Evolutionary conservation across 2,888 invertebrate species (phyloP).

Genomic region (Caenorhabditis virilis): DNA sequence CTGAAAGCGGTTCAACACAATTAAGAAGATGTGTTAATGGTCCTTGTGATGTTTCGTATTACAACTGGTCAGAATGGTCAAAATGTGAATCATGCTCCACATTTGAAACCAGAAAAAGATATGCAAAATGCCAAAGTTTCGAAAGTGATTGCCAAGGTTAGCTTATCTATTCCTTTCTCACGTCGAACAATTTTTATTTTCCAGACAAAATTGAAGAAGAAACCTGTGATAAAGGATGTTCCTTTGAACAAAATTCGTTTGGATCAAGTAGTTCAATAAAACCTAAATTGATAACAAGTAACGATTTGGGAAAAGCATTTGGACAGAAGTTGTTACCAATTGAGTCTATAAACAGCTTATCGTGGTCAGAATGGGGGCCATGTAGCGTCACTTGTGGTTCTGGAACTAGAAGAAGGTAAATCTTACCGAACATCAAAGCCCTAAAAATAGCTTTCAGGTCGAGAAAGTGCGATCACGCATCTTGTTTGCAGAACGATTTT

Average conservation of each 20-base stretch:
- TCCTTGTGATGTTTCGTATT: constrained; percentile 42
- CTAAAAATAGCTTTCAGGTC: too few species aligned
- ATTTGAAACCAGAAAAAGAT: constrained; percentile 36
- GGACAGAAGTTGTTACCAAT: constrained; percentile 20
- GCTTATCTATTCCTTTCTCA: too few species aligned
- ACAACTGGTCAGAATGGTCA: constrained; percentile 77
- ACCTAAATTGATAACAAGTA: constrained; percentile 36
- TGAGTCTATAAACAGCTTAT: constrained; percentile 25
- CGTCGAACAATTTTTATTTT: not conserved
- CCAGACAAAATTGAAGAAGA: constrained; percentile 46
- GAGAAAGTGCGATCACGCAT: constrained; percentile 22
- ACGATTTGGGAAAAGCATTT: constrained; percentile 34
- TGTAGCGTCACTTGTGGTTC: constrained; percentile 60
- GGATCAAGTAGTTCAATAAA: constrained; percentile 10
- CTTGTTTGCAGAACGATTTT: constrained; percentile 16
- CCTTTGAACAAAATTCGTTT: constrained; percentile 23
- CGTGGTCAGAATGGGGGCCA: constrained; percentile 76
- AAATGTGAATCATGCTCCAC: constrained; percentile 52
- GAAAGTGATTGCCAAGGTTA: constrained; percentile 26
- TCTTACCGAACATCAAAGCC: too few species aligned
- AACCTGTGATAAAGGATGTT: constrained; percentile 46
- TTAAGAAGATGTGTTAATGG: constrained; percentile 41
- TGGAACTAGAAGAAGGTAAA: constrained; percentile 30
- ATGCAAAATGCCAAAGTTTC: constrained; percentile 27
- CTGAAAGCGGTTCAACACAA: constrained; percentile 24